Conservation (phyloP, 35 echinoderm and acorn worm species). For the Strongylocentrotus purpuratus region DNA sequence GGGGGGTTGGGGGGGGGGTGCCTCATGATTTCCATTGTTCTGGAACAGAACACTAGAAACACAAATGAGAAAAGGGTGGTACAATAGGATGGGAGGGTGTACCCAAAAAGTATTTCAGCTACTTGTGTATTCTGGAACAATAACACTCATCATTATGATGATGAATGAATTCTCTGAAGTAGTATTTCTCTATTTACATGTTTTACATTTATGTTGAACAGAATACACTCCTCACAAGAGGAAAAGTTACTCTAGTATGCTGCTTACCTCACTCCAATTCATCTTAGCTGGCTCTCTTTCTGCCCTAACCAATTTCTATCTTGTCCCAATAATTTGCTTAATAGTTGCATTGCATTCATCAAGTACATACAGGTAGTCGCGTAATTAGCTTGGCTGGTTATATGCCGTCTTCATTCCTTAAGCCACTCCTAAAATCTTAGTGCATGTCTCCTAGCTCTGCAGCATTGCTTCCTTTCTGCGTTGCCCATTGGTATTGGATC, state of each 20-base stretch:
- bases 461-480: not conserved
- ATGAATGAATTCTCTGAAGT: not conserved
- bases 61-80: not conserved
- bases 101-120: not conserved
- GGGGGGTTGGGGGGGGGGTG: not conserved
- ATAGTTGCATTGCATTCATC: not conserved
- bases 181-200: conserved; percentile 13
- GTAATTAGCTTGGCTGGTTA: too few species aligned
- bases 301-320: not conserved
- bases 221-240: not conserved
- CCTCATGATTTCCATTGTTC: not conserved
- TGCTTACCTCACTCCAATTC: not conserved
- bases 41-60: not conserved
- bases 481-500: not conserved
- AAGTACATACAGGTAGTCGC: not conserved
- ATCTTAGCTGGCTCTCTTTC: not conserved
- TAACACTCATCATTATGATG: not conserved
- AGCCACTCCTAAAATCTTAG: not conserved
- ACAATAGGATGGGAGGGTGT: not conserved
- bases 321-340: not conserved
- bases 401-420: not conserved
- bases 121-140: not conserved
- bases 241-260: not conserved
- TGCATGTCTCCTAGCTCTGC: not conserved
- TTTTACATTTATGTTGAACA: not conserved